Evolutionary conservation across 64 coral and sea anemone genomes (phyloP), one percentile per base, ranked within the genome.

Genomic region (Porites australiensis): DNA sequence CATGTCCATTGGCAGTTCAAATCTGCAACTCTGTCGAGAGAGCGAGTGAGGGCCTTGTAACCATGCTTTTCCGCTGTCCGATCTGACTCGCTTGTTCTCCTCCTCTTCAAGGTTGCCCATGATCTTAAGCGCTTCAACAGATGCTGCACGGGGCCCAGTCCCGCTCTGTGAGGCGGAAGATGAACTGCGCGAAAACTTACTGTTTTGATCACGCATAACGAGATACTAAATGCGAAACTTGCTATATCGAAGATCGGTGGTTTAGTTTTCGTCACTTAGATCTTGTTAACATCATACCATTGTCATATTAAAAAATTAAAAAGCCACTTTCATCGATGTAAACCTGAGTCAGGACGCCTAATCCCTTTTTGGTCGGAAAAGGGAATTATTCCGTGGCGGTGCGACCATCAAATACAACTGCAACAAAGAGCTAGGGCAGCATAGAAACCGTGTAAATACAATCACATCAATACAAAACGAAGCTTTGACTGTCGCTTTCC

Each of bases 1-100:
- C 82, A 98, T 64, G 66, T 98, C 94, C 97, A 98, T 98, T 45
- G 97, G 97, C 4, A 98, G 91, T 44, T 98, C 94, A 90, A 94
- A 98, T 2, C 97, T 67, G 65, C 97, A 98, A n/a, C 94, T 80
- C 58, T 93, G 79, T 5, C 97, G 82, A 52, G 94, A 91, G n/a
- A 98, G 64, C 22, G 97, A 89, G 69, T 96, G 88, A 5, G 97
- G 97, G 0, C 97, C 97, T 47, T 96, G 83, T 65, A 98, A 72
- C 83, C 97, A 93, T 19, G 97, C 63, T 75, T 75, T 90, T 8
- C 58, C 51, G 58, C 58, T 64, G 6, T 88, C 71, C 12, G 74
- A 82, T 53, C 18, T 86, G 6, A 67, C 57, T 13, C 50, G 54
- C 64, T 91, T 96, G 62, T 44, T 50, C 52, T 88, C 88, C 70